phyloP scores from a whole-genome alignment of 1,140 invertebrate species.

The Drosophila kohkoa region DNA sequence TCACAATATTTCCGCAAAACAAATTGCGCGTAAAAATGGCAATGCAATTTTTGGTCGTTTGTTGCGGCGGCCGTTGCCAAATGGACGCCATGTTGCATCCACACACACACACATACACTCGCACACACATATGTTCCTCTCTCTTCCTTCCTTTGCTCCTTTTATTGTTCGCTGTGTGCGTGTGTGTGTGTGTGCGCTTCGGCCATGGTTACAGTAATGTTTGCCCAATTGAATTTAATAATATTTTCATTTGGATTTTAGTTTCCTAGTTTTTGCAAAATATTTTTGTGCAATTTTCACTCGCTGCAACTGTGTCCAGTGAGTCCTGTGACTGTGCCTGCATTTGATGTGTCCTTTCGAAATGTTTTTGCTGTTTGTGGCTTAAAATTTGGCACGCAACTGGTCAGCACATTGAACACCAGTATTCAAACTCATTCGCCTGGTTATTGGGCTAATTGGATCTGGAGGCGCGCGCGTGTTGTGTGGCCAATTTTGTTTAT shows the following conservation, averaged over 20 bases:
- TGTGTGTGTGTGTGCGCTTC: slow-evolving; percentile 6
- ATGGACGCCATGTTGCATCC: slow-evolving; percentile 81
- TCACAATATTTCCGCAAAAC: slow-evolving; percentile 83
- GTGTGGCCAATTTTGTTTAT: slow-evolving; percentile 69
- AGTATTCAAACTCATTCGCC: slow-evolving; percentile 18
- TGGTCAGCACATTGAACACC: slow-evolving; percentile 41
- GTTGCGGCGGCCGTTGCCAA: slow-evolving; percentile 80
- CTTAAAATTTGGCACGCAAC: slow-evolving; percentile 58
- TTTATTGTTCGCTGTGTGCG: not conserved
- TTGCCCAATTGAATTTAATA: slow-evolving; percentile 83
- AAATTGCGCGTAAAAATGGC: slow-evolving; percentile 83
- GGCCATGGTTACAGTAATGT: slow-evolving; percentile 74
- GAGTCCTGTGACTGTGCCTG: slow-evolving; percentile 11
- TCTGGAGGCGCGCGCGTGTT: slow-evolving; percentile 47
- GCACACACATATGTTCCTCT: slow-evolving; percentile 54
- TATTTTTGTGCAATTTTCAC: slow-evolving; percentile 67
- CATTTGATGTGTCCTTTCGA: slow-evolving; percentile 56
- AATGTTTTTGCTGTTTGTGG: slow-evolving; percentile 75
- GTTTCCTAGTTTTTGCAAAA: slow-evolving; percentile 63
- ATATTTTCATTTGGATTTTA: slow-evolving; percentile 83
- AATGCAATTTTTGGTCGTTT: slow-evolving; percentile 83
- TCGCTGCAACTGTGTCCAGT: not conserved
- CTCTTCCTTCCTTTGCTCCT: not conserved
- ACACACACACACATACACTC: slow-evolving; percentile 18
- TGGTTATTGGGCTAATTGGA: slow-evolving; percentile 57